Conservation (phyloP, 2,113 vertebrate species). For the Etia nguti region DNA sequence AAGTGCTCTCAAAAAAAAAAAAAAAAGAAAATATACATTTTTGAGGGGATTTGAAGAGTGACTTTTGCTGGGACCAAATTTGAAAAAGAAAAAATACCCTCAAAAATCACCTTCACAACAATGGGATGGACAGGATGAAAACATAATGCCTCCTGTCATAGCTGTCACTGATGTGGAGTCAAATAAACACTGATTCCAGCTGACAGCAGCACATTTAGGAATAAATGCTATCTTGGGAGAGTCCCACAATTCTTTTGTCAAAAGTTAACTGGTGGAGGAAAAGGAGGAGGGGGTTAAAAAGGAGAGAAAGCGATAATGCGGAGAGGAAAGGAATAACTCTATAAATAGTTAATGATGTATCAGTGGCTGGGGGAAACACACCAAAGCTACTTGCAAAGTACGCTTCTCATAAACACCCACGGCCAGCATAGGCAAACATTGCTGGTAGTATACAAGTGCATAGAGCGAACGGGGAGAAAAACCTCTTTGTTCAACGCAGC, state of each 20-base stretch:
- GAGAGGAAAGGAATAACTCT: background rate
- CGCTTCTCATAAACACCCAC: conserved; percentile 25
- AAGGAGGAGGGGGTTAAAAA: background rate
- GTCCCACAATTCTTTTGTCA: background rate
- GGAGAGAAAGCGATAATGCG: background rate
- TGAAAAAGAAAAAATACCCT: background rate
- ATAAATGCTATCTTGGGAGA: conserved; percentile 1
- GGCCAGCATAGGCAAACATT: conserved; percentile 17
- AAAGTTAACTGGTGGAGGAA: background rate
- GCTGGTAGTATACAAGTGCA: conserved; percentile 20
- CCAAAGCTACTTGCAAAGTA: conserved; percentile 33
- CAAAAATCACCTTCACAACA: background rate
- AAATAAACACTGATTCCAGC: background rate
- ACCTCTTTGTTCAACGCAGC: background rate
- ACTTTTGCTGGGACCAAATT: background rate
- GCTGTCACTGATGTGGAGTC: background rate
- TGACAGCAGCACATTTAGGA: background rate
- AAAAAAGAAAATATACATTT: background rate
- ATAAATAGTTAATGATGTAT: conserved; percentile 51
- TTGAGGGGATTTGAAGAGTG: background rate
- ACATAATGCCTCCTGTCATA: background rate
- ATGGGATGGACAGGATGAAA: background rate
- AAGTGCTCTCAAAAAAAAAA: background rate
- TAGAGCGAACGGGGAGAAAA: background rate
- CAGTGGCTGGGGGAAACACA: conserved; percentile 12